Percentiles rank a stretch among this genome's conserved stretches.
Conservation (phyloP, 2,888 invertebrate species). For the Candidula unifasciata region DNA sequence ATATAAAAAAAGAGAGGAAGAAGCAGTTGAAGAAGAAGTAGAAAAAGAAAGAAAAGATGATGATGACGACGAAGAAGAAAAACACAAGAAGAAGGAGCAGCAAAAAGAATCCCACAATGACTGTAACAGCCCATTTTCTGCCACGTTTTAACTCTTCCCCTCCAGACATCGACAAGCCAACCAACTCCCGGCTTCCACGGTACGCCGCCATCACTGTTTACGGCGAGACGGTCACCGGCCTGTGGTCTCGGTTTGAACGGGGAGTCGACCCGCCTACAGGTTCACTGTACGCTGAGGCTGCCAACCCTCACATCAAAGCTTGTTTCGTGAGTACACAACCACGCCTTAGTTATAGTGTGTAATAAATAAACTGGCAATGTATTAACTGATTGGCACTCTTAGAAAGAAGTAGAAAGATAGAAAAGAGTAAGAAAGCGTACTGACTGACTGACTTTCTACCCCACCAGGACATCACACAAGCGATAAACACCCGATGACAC, state of each 20-base stretch:
- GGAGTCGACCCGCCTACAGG: slow-evolving; percentile 4
- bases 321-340: slow-evolving; percentile 37
- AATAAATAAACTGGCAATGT: no score
- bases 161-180: not conserved
- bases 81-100: not conserved
- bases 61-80: not conserved
- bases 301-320: slow-evolving; percentile 16
- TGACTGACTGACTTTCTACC: no score
- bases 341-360: no score
- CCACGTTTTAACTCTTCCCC: not conserved
- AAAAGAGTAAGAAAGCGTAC: no score
- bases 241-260: not conserved
- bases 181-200: slow-evolving; percentile 5
- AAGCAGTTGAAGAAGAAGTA: not conserved
- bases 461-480: no score
- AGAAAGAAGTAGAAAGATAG: no score
- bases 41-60: slow-evolving; percentile 6
- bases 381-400: no score
- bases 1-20: not conserved
- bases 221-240: not conserved
- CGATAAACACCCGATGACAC: no score
- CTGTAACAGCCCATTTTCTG: no score
- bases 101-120: not conserved
- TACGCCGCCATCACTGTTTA: not conserved
- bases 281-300: slow-evolving; percentile 29